These are phyloP conservation scores for Corydoras maculifer DNA, from an alignment of 2,113 vertebrate genomes.

Conservation along the genomic window DNA sequence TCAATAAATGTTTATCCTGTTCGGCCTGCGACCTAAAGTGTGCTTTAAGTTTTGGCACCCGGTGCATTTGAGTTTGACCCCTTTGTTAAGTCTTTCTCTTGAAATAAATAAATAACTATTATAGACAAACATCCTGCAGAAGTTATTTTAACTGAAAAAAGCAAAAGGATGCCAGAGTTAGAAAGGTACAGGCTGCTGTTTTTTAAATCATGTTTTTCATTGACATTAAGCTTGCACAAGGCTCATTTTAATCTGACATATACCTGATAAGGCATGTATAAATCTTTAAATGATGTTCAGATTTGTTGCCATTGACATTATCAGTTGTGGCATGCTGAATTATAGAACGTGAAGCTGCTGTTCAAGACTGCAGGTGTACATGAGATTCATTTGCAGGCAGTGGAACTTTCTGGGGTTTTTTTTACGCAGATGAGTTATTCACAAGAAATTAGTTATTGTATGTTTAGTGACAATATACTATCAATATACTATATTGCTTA, in stretches of 20 bases:
- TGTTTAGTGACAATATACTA: neutral
- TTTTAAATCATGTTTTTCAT: conserved; percentile 20
- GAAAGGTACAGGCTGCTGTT: conserved; percentile 12
- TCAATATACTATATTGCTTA: no score
- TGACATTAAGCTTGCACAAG: conserved; percentile 30
- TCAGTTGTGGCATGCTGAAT: conserved; percentile 37
- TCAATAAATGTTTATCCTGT: no score
- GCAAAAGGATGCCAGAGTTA: neutral
- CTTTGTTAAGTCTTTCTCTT: conserved; percentile 27
- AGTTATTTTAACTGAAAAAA: no score
- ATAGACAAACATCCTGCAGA: conserved; percentile 38
- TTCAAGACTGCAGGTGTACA: conserved; percentile 34
- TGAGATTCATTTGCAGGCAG: conserved; percentile 50
- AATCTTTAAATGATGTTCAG: conserved; percentile 33
- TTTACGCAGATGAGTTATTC: neutral
- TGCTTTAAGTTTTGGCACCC: no score
- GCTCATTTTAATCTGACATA: conserved; percentile 37
- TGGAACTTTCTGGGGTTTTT: neutral
- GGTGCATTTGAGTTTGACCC: no score
- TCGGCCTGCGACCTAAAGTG: no score
- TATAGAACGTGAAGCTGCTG: conserved; percentile 25
- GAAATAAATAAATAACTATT: conserved; percentile 57
- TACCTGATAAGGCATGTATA: conserved; percentile 41
- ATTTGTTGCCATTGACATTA: conserved; percentile 27
- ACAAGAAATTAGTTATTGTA: neutral